Percentiles rank a stretch among this genome's conserved stretches.
Conservation (phyloP, 2,113 vertebrate genomes). For the Ceyx cyanopectus region DNA sequence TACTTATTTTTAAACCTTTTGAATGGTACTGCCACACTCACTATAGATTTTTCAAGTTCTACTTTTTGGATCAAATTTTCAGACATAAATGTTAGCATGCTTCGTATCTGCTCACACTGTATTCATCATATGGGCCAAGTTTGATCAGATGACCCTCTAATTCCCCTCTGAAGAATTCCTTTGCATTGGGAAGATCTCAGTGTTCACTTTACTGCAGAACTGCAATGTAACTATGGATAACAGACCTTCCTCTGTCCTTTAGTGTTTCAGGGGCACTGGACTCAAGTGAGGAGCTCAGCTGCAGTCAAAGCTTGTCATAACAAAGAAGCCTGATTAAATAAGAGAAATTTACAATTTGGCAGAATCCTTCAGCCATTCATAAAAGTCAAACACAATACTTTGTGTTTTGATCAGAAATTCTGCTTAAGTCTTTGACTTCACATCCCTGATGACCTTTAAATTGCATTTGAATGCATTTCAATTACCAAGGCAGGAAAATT, state of each 20-base stretch:
- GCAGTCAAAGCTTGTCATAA: slow-evolving; percentile 7
- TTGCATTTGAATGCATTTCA: slow-evolving; percentile 44
- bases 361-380: background rate
- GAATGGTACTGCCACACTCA: background rate
- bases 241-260: slow-evolving; percentile 34
- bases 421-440: slow-evolving; percentile 15
- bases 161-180: background rate
- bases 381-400: background rate
- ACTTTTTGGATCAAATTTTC: background rate
- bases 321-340: slow-evolving; percentile 55
- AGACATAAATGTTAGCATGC: background rate
- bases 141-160: background rate
- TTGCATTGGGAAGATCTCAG: background rate
- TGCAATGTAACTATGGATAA: background rate
- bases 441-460: slow-evolving; percentile 30
- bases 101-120: background rate
- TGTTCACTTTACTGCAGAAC: background rate
- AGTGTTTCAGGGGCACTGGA: background rate
- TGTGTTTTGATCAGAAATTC: slow-evolving; percentile 24
- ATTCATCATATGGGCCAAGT: background rate
- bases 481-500: slow-evolving; percentile 21
- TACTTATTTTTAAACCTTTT: background rate
- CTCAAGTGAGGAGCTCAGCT: slow-evolving; percentile 34
- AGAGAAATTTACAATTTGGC: slow-evolving; percentile 23
- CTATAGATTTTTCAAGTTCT: background rate